Conservation (phyloP, 92 coral and sea anemone species). For the Porites divaricata region DNA sequence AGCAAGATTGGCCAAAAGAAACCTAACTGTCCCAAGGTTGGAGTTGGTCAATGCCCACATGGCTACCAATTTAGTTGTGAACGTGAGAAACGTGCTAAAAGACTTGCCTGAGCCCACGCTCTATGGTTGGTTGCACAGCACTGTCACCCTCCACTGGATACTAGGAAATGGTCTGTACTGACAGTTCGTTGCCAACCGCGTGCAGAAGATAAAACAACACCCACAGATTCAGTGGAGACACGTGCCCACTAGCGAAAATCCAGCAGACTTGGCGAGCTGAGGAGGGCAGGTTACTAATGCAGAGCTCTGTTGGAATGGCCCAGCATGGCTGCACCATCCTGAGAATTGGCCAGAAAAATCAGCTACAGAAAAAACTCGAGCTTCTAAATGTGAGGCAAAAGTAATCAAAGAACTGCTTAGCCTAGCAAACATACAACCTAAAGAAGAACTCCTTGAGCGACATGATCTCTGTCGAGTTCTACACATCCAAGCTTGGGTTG, state of each 20-base stretch:
- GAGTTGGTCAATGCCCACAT: slow-evolving; percentile 53
- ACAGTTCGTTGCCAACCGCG: not conserved
- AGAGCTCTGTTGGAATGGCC: slow-evolving; percentile 35
- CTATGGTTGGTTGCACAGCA: not conserved
- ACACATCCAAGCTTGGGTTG: slow-evolving; percentile 29
- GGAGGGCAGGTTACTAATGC: slow-evolving; percentile 19
- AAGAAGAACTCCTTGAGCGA: slow-evolving; percentile 5
- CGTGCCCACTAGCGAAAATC: slow-evolving; percentile 51
- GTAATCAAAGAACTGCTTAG: slow-evolving; percentile 44
- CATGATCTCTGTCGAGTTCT: slow-evolving; percentile 8
- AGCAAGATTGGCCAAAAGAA: slow-evolving; percentile 2
- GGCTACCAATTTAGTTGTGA: slow-evolving; percentile 40
- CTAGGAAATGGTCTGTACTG: slow-evolving; percentile 12
- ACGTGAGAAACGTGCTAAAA: slow-evolving; percentile 30
- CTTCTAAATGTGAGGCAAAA: slow-evolving; percentile 35
- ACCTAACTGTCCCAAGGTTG: slow-evolving; percentile 39
- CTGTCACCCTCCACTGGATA: slow-evolving; percentile 23
- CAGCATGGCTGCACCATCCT: slow-evolving; percentile 33
- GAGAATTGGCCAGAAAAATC: slow-evolving; percentile 42
- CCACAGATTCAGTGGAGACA: slow-evolving; percentile 45
- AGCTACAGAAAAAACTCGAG: slow-evolving; percentile 23
- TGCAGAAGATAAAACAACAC: not conserved
- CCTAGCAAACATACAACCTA: slow-evolving; percentile 23
- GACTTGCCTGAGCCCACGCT: not conserved
- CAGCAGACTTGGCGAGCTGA: slow-evolving; percentile 46